Conservation (phyloP, 2,797 vertebrate species). For the Phataginus tetradactyla region DNA sequence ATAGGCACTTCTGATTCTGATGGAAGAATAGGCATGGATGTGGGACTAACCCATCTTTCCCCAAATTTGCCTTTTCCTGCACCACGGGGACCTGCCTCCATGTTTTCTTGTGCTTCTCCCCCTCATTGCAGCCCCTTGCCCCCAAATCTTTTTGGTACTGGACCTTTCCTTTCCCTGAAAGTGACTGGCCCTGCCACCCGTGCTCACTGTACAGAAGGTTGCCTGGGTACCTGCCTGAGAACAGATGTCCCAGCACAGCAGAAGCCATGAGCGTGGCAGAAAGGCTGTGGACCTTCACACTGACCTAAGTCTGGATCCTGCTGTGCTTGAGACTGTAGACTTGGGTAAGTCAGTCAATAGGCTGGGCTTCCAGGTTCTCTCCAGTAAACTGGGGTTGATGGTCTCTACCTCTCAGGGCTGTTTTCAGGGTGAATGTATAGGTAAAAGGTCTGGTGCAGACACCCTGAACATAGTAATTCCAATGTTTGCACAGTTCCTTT, state of each 20-base stretch:
- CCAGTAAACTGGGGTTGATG: neutral
- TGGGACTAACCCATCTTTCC: neutral
- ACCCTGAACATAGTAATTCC: neutral
- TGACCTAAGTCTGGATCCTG: neutral
- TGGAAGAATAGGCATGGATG: neutral
- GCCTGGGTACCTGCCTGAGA: neutral
- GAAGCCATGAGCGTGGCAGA: accelerated
- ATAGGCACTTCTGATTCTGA: neutral
- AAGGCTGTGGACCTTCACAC: neutral
- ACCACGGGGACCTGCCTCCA: neutral
- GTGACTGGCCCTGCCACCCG: neutral
- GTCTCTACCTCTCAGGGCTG: neutral
- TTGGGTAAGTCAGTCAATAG: neutral
- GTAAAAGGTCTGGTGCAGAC: neutral
- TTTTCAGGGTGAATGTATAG: neutral
- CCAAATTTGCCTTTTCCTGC: neutral
- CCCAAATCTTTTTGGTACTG: too few relatives aligned
- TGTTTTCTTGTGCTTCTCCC: too few relatives aligned
- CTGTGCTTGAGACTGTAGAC: neutral
- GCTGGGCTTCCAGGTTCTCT: neutral
- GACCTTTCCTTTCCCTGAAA: neutral
- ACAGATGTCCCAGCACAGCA: accelerated
- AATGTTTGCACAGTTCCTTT: neutral
- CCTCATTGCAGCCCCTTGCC: neutral
- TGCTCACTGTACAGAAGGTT: neutral